These are phyloP conservation scores for Ferrisia virgata DNA, from an alignment of 2,888 invertebrate genomes.

Conservation along the genomic window DNA sequence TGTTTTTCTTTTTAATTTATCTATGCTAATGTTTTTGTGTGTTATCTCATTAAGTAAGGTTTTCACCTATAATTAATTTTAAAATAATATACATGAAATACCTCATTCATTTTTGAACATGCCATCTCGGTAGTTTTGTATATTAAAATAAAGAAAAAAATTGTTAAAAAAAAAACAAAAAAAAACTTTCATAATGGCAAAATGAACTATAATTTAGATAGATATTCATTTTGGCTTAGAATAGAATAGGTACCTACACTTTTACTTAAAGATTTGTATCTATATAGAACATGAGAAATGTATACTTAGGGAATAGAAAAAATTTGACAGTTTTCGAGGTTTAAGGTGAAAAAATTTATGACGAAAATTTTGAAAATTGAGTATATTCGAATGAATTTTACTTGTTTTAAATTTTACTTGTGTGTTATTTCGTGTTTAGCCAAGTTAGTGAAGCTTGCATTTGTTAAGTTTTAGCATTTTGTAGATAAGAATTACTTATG, in stretches of 20 bases:
- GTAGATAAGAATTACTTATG: constrained; percentile 8
- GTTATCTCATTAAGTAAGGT: background rate
- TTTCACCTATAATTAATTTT: background rate
- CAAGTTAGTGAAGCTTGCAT: constrained; percentile 27
- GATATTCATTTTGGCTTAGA: background rate
- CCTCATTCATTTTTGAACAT: background rate
- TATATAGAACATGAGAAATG: background rate
- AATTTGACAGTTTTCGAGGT: background rate
- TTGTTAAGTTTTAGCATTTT: constrained; percentile 40
- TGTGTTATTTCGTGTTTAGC: constrained; percentile 9
- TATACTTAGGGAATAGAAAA: too few species aligned
- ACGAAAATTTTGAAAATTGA: background rate
- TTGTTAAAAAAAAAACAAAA: too few species aligned
- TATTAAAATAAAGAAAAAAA: background rate
- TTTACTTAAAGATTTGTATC: background rate
- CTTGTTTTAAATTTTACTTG: background rate
- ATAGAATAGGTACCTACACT: background rate
- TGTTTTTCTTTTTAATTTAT: background rate
- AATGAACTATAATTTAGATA: background rate
- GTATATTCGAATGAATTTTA: background rate
- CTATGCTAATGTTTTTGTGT: constrained; percentile 8
- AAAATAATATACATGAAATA: background rate
- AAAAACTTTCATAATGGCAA: background rate
- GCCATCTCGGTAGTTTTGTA: background rate
- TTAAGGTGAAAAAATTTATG: background rate